These are phyloP conservation scores for Ardeotis arabs DNA, from an alignment of 2,113 vertebrate genomes.

Conservation along the genomic window DNA sequence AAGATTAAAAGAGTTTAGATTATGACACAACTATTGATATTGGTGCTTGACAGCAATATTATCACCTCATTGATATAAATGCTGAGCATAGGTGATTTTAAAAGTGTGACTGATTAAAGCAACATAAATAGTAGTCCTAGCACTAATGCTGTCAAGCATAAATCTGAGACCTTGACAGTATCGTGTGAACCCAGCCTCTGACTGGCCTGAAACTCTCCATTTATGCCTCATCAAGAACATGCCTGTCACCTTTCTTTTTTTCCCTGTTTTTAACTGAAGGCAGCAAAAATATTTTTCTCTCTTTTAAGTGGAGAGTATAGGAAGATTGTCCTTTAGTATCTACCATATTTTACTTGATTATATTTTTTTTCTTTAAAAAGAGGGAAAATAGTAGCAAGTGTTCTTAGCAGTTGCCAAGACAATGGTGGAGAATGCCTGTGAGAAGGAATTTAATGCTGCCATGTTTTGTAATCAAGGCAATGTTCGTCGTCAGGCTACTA, in stretches of 20 bases:
- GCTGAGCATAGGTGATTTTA: slow-evolving; percentile 33
- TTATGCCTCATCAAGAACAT: neutral
- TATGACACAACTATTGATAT: slow-evolving; percentile 46
- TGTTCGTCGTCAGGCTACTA: neutral
- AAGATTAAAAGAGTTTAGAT: slow-evolving; percentile 16
- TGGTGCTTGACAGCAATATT: slow-evolving; percentile 37
- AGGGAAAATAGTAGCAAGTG: neutral
- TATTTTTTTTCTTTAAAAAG: neutral
- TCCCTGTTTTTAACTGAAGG: neutral
- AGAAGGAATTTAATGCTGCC: neutral
- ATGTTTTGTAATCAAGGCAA: neutral
- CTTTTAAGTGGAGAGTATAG: neutral
- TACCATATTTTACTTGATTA: neutral
- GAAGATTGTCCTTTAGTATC: neutral
- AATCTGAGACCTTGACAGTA: slow-evolving; percentile 57
- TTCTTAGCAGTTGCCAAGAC: neutral
- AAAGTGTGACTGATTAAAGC: slow-evolving; percentile 1
- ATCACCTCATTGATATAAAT: slow-evolving; percentile 20
- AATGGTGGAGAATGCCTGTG: neutral
- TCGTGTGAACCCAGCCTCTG: slow-evolving; percentile 18
- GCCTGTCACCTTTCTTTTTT: neutral
- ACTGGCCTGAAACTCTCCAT: slow-evolving; percentile 36
- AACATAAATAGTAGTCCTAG: slow-evolving; percentile 62
- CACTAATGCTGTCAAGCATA: slow-evolving; percentile 61
- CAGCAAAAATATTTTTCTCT: neutral